Evolutionary conservation across 2,888 invertebrate genomes (phyloP).

Genomic region (Abrostola triplasia): DNA sequence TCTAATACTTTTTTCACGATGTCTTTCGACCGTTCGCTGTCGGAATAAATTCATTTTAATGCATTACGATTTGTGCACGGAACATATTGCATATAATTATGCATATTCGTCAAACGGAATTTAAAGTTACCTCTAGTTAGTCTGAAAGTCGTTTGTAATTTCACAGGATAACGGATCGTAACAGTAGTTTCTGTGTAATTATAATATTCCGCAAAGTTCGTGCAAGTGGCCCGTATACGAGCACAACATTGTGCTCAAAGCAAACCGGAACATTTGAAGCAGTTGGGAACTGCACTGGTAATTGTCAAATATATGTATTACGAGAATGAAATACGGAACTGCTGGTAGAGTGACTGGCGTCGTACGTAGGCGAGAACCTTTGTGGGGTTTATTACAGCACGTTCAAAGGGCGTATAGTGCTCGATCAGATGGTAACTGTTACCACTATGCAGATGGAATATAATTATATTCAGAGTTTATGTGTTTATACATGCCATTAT

Average conservation of each 20-base stretch:
- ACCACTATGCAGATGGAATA: too few relatives aligned
- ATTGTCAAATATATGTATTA: conserved; percentile 42
- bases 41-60: not conserved
- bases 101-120: not conserved
- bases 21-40: not conserved
- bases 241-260: conserved; percentile 27
- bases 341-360: not conserved
- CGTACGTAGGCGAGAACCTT: not conserved
- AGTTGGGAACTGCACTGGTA: conserved; percentile 33
- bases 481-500: too few relatives aligned
- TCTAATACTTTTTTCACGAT: not conserved
- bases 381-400: not conserved
- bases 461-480: too few relatives aligned
- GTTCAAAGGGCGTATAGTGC: too few relatives aligned
- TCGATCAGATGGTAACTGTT: too few relatives aligned
- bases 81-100: too few relatives aligned
- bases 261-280: conserved; percentile 40
- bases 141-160: conserved; percentile 18
- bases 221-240: conserved; percentile 38
- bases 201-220: conserved; percentile 25
- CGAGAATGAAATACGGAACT: conserved; percentile 25
- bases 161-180: conserved; percentile 12
- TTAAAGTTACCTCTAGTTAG: not conserved
- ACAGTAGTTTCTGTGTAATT: conserved; percentile 25
- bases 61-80: not conserved